Base-by-base conservation (phyloP, 2,888 invertebrate species). In the Eupithecia tripunctaria region DNA sequence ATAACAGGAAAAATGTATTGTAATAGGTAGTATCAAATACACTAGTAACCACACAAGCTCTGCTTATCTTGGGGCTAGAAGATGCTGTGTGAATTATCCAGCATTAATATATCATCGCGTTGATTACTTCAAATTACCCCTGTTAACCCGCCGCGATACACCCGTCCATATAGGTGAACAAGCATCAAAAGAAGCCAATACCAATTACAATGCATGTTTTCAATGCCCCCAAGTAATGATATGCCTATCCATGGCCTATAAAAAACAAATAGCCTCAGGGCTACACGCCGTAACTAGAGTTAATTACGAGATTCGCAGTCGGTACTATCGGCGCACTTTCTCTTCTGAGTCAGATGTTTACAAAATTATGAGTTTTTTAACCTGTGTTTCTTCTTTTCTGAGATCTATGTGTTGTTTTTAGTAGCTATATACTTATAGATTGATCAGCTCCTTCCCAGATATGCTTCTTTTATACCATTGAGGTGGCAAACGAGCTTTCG, bases 281-380 rank as follows among this genome's bases (percentile, higher is more conserved):
- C 21, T 25, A 64, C 67, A 59, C 62, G 51, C 27, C 21, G 63
- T 67, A 74, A 69, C 62, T 51, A 74, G 71, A 63, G 62, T 32
- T 21, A 63, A 63, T 63, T 63, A 63, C 43, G 38, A 66, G 67
- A 68, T 69, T 69, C 63, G 68, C 69, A 32, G 38, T 41, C 2
- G 47, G 47, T 63, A 68, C 70, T 71, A 78, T 76, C 73, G 70
- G 27, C 59, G 56, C 70, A 78, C 78, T 78, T 78, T 78, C 78
- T 71, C 74, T 74, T 68, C 67, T 76, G 78, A 75, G 71, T 78
- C 78, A 78, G 63, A 65, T 78, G 73, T 71, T 78, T 70, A 70
- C 65, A 63, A 51, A 43, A 64, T 68, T 62, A 66, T 66, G 59
- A 71, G 71, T 71, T 68, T 74, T 74, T 74, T 71, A 74, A 74